Base-by-base conservation (phyloP, 2,113 vertebrate genomes). In the Pyxicephalus adspersus region DNA sequence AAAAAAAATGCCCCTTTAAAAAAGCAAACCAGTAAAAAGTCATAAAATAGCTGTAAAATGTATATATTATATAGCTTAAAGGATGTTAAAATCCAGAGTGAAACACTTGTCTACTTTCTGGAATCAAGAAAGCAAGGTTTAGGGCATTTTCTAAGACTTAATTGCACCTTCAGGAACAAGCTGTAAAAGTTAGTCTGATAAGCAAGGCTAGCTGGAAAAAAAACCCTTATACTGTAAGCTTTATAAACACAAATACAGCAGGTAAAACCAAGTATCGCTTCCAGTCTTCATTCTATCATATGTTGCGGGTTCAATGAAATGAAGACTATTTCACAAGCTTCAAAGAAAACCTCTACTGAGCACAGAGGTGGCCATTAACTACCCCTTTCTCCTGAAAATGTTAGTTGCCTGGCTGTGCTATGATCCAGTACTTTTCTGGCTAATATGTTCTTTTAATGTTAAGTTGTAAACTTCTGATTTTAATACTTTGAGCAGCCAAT, bases 1-100 rank as follows among this genome's bases (percentile, higher is more conserved):
- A 6, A 17, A 55, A 38, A 17, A 60, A 29, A 16, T 20, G 19
- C 3, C 50, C 52, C 52, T 11, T 16, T 29, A 3, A 9, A 38
- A 70, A 19, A 29, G 18, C 25, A 16, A 1, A 55, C 61, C 61
- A 18, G 61, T 64, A 31, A 18, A 5, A 51, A 55, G 22, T 5
- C 4, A 22, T 15, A 72, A 72, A 72, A 31, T 19, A 72, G 1
- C 15, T 22, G 3, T 25, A 57, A 5, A 73, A 57, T 57, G 70
- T 16, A 72, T 72, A 57, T 20, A 73, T 28, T 54, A 55, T 26
- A 72, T 16, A 31, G 55, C 16, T 15, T 22, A 54, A 73, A 55
- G 45, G n/a, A 25, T 45, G 50, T 51, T 50, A 52, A 54, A 28
- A 34, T 13, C 51, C 51, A 72, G 25, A 72, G 50, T 25, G 57